Percentiles rank a stretch among this genome's conserved stretches.
These are phyloP conservation scores for Pteromalus puparum DNA, from an alignment of 1,140 invertebrate species.

Conservation along the genomic window DNA sequence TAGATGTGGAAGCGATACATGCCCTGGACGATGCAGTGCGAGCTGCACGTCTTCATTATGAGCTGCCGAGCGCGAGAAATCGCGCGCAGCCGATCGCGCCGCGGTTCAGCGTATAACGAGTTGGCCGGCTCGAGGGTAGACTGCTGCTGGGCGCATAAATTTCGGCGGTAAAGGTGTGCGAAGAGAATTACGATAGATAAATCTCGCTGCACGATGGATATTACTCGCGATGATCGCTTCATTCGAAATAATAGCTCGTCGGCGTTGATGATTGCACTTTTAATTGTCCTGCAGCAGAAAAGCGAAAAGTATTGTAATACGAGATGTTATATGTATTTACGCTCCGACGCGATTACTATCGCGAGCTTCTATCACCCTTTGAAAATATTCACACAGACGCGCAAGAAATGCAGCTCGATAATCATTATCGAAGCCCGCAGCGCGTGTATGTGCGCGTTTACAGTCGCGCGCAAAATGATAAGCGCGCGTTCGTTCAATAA, in stretches of 20 bases:
- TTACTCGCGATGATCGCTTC: neutral
- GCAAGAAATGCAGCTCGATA: slow-evolving; percentile 14
- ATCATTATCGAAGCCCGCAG: neutral
- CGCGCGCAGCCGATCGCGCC: neutral
- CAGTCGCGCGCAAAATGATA: neutral
- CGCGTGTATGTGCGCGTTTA: no score
- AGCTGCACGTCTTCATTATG: slow-evolving; percentile 16
- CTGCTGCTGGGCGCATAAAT: slow-evolving; percentile 24
- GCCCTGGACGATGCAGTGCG: neutral
- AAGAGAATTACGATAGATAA: slow-evolving; percentile 30
- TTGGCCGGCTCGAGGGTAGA: neutral
- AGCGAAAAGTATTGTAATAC: no score
- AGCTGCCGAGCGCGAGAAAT: neutral
- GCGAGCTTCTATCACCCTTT: neutral
- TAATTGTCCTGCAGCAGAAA: neutral
- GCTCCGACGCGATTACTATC: neutral
- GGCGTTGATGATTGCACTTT: neutral
- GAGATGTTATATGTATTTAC: neutral
- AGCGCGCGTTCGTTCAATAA: neutral
- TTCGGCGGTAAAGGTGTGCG: neutral
- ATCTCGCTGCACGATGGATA: neutral
- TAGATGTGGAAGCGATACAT: slow-evolving; percentile 4
- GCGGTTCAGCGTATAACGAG: neutral
- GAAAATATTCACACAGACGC: neutral
- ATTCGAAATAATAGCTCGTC: no score